Evolutionary conservation across 1,140 invertebrate genomes (phyloP).

Genomic region (Drosophila sproati): DNA sequence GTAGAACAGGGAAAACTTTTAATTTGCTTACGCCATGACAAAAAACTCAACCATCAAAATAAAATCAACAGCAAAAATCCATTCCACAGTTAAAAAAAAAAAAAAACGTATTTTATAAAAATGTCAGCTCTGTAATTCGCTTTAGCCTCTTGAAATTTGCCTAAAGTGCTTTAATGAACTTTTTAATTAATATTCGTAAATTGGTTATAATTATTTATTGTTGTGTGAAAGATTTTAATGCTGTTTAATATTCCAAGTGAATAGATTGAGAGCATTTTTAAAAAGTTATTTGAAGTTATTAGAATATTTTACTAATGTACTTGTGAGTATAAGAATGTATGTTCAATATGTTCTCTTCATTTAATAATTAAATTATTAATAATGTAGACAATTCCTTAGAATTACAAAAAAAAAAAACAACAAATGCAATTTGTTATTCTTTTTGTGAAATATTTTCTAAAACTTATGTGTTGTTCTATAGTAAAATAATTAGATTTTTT

Average conservation of each 20-base stretch:
- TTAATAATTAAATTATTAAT: no score
- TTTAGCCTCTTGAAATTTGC: background rate
- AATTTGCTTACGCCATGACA: slow-evolving; percentile 65
- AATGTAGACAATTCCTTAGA: no score
- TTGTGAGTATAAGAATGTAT: background rate
- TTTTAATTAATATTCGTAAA: slow-evolving; percentile 2
- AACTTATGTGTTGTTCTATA: no score
- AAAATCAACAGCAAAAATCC: background rate
- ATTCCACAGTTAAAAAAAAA: background rate
- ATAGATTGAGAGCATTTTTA: background rate
- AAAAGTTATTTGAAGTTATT: background rate
- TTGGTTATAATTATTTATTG: background rate
- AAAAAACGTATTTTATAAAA: background rate
- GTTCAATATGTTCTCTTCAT: no score
- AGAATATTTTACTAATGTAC: background rate
- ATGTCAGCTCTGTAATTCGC: background rate
- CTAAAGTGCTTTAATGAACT: background rate
- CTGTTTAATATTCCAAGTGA: background rate
- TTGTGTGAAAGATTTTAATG: background rate
- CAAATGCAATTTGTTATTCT: no score
- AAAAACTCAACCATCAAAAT: slow-evolving; percentile 46
- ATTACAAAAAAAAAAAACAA: no score
- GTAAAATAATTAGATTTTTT: no score
- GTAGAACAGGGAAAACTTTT: slow-evolving; percentile 65
- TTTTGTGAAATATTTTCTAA: no score